Evolutionary conservation across 2,888 invertebrate species (phyloP), one percentile per base, ranked within the genome.

Genomic region (Standfussiana lucernea): DNA sequence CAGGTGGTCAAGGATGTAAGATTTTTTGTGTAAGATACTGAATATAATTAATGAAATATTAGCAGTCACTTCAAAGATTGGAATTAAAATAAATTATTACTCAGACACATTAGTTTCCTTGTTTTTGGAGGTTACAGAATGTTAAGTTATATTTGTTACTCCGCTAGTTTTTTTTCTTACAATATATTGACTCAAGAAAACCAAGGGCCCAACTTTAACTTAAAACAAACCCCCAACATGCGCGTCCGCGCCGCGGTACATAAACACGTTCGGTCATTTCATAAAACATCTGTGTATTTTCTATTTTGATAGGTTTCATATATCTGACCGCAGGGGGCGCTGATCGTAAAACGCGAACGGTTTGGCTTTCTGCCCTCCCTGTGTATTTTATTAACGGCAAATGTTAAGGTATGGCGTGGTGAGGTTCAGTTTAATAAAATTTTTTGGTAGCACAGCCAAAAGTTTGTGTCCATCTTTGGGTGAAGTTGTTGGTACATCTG

Each of bases 241-340:
- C 67, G 84, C 75, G 82, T 70, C 70, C 72, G 72, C 71, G 73
- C 79, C 77, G 78, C 88, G 87, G 88, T 89, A 87, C 88, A 90
- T 91, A 91, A 92, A 93, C 91, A 91, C 89, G 84, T 86, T 84
- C 88, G 92, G 92, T 91, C 91, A 93, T 93, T 93, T 89, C 90
- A 90, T 91, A 92, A 91, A 91, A 90, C 90, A 91, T 90, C 90
- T 89, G 89, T 89, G 90, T 91, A 88, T 91, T 91, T 92, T 92
- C 90, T 91, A 90, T 92, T 93, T 91, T 92, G 93, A 94, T 93
- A 94, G 92, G 93, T 94, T 93, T 92, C 92, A 95, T 94, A 94
- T 93, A 91, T 93, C 91, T 92, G 93, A 89, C 93, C 91, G 91
- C 92, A 88, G 94, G 92, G 94, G 93, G 93, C 88, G 89, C 81